phyloP scores from a whole-genome alignment of 2,797 vertebrate species.

The Fistularia tabacaria region DNA sequence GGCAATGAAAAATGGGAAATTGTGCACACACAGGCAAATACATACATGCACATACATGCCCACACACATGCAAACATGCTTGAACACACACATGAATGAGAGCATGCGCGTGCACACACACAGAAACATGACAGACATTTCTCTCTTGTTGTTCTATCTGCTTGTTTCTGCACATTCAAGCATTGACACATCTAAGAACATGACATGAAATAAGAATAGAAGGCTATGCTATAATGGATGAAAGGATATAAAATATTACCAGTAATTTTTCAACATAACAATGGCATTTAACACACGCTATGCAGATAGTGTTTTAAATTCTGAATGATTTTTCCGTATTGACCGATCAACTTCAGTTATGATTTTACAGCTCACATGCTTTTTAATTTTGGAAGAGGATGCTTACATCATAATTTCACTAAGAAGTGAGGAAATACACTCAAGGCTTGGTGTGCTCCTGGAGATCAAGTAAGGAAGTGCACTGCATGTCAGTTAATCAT shows the following conservation, averaged over 20 bases:
- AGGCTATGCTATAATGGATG: too few relatives aligned
- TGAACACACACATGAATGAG: constrained; percentile 12
- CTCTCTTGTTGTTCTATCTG: background rate
- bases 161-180: constrained; percentile 4
- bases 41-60: constrained; percentile 11
- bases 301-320: too few relatives aligned
- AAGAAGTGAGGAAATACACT: too few relatives aligned
- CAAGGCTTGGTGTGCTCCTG: too few relatives aligned
- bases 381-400: too few relatives aligned
- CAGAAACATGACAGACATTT: constrained; percentile 11
- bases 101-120: background rate
- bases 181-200: constrained; percentile 5
- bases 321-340: too few relatives aligned
- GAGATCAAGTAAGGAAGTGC: too few relatives aligned
- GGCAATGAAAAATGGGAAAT: constrained; percentile 17
- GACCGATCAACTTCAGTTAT: too few relatives aligned
- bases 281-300: background rate
- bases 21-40: constrained; percentile 1
- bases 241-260: constrained; percentile 2
- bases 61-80: constrained; percentile 2
- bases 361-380: too few relatives aligned
- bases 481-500: too few relatives aligned
- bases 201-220: background rate
- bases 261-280: background rate
- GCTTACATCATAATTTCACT: too few relatives aligned